phyloP scores from a whole-genome alignment of 2,888 invertebrate genomes.

The Erebia palarica region DNA sequence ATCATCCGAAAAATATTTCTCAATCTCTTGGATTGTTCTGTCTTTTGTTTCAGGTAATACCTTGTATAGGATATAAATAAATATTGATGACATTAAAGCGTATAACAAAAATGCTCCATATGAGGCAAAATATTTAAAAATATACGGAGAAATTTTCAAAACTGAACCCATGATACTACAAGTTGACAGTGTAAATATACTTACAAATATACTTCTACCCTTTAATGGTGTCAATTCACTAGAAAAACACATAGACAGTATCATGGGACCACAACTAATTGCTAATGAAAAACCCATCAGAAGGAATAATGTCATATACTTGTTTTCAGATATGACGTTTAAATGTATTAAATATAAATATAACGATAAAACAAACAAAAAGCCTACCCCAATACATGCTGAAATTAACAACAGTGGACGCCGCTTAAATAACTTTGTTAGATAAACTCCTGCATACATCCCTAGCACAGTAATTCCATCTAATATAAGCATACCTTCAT shows the following conservation, averaged over 20 bases:
- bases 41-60: slow-evolving; percentile 44
- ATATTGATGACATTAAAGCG: slow-evolving; percentile 30
- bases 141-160: slow-evolving; percentile 46
- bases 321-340: slow-evolving; percentile 41
- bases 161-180: slow-evolving; percentile 37
- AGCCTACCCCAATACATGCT: slow-evolving; percentile 38
- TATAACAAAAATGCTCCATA: slow-evolving; percentile 44
- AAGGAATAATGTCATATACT: slow-evolving; percentile 50
- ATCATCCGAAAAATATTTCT: slow-evolving; percentile 28
- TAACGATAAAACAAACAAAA: slow-evolving; percentile 40
- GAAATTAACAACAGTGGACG: slow-evolving; percentile 46
- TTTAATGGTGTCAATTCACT: slow-evolving; percentile 36
- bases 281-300: slow-evolving; percentile 53
- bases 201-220: slow-evolving; percentile 15
- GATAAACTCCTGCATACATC: slow-evolving; percentile 58
- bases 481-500: slow-evolving; percentile 43
- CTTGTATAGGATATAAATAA: slow-evolving; percentile 35
- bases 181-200: slow-evolving; percentile 7
- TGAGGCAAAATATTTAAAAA: slow-evolving; percentile 43
- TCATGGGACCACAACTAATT: slow-evolving; percentile 54
- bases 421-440: slow-evolving; percentile 46
- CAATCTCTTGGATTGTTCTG: slow-evolving; percentile 44
- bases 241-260: slow-evolving; percentile 46
- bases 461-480: slow-evolving; percentile 46
- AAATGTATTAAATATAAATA: slow-evolving; percentile 43